phyloP scores from a whole-genome alignment of 2,797 vertebrate genomes.

The Hyperoplus lanceolatus region DNA sequence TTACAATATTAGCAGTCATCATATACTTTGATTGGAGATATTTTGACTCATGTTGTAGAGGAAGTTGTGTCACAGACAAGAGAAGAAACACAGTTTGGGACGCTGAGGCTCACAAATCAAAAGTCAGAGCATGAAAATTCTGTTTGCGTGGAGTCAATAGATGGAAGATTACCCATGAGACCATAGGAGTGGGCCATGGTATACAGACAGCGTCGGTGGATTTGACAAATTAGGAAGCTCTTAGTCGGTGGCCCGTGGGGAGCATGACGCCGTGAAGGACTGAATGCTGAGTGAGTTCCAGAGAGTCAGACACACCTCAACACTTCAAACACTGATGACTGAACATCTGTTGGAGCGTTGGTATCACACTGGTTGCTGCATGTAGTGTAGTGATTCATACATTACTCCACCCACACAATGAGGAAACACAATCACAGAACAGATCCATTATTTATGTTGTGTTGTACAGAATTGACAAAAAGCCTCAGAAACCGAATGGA shows the following conservation, averaged over 20 bases:
- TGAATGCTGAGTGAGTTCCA: slow-evolving; percentile 55
- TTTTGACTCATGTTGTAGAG: background rate
- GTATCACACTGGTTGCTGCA: background rate
- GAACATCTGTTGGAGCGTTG: slow-evolving; percentile 23
- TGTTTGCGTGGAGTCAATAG: slow-evolving; percentile 63
- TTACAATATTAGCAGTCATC: slow-evolving; percentile 31
- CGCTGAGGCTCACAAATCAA: slow-evolving; percentile 51
- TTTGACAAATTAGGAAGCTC: slow-evolving; percentile 49
- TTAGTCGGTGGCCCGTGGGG: slow-evolving; percentile 28
- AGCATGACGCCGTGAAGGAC: slow-evolving; percentile 10
- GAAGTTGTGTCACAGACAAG: background rate
- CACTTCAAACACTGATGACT: slow-evolving; percentile 31
- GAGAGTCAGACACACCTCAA: slow-evolving; percentile 24
- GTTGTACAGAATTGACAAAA: background rate
- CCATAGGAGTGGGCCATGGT: slow-evolving; percentile 44
- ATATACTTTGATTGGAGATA: background rate
- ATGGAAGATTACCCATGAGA: slow-evolving; percentile 63
- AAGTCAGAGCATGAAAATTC: slow-evolving; percentile 54
- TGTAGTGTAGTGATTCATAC: background rate
- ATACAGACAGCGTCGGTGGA: slow-evolving; percentile 45
- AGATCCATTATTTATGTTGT: background rate
- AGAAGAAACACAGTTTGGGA: background rate
- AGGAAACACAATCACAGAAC: background rate
- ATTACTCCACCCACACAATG: background rate
- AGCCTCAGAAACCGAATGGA: background rate